Evolutionary conservation across 2,888 invertebrate genomes (phyloP).

Genomic region (Euproctis similis): DNA sequence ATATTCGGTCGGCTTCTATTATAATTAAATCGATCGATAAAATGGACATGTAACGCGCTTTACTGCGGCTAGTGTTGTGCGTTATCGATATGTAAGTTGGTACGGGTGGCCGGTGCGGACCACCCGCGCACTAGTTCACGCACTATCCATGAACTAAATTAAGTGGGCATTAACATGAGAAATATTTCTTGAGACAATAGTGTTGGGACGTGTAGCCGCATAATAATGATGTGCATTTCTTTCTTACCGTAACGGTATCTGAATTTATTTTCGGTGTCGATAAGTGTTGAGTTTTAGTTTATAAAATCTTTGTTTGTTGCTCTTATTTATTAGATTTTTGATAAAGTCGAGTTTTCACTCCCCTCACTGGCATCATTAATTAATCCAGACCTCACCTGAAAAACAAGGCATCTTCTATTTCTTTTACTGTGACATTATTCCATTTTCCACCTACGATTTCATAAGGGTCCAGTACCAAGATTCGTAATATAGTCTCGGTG

Average conservation of each 20-base stretch:
- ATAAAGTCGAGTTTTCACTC: no score
- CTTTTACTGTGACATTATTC: no score
- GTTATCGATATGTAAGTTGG: conserved; percentile 43
- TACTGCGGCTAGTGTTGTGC: conserved; percentile 45
- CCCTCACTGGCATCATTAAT: no score
- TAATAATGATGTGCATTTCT: conserved; percentile 17
- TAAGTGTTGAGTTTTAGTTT: no score
- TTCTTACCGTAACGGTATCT: conserved; percentile 8
- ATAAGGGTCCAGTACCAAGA: no score
- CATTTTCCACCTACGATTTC: no score
- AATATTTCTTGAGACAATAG: conserved; percentile 40
- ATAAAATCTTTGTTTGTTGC: no score
- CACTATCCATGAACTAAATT: conserved; percentile 39
- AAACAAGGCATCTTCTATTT: no score
- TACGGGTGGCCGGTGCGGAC: conserved; percentile 46
- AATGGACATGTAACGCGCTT: conserved; percentile 50
- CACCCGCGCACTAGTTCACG: conserved; percentile 42
- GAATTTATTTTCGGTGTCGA: conserved; percentile 10
- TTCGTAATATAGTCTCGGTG: no score
- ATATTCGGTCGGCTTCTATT: conserved; percentile 44
- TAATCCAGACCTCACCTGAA: no score
- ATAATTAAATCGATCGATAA: conserved; percentile 54
- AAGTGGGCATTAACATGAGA: conserved; percentile 46
- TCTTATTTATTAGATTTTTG: no score
- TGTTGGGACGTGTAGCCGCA: conserved; percentile 22